phyloP scores from a whole-genome alignment of 2,888 invertebrate species.

The Chydorus sphaericus region DNA sequence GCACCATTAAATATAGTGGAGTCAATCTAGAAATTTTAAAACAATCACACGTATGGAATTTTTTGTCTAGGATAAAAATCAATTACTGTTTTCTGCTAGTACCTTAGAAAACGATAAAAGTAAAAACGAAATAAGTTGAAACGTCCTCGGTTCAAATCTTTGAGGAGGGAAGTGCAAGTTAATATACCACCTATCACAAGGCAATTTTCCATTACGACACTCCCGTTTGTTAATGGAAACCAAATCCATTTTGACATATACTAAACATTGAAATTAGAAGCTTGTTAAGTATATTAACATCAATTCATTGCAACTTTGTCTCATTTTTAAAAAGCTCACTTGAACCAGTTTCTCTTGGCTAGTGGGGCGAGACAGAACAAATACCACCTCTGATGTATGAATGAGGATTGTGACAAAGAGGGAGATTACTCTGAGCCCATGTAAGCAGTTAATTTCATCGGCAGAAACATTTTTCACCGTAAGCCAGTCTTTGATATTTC shows the following conservation, averaged over 20 bases:
- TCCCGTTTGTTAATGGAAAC: conserved; percentile 59
- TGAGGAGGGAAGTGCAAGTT: neutral
- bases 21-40: too few relatives aligned
- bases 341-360: neutral
- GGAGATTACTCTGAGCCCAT: neutral
- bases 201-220: conserved; percentile 72
- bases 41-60: too few relatives aligned
- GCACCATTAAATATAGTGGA: conserved; percentile 53
- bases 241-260: too few relatives aligned
- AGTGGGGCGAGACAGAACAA: neutral
- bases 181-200: conserved; percentile 48
- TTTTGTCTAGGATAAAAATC: too few relatives aligned
- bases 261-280: neutral
- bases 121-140: conserved; percentile 6
- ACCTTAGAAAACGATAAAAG: conserved; percentile 31
- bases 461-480: neutral
- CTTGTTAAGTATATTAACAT: too few relatives aligned
- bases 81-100: too few relatives aligned
- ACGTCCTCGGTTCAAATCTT: conserved; percentile 1
- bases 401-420: neutral
- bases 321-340: too few relatives aligned
- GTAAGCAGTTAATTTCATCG: neutral
- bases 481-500: neutral
- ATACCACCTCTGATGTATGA: neutral
- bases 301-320: too few relatives aligned